Base-by-base conservation (phyloP, 2,888 invertebrate species). In the Standfussiana lucernea region DNA sequence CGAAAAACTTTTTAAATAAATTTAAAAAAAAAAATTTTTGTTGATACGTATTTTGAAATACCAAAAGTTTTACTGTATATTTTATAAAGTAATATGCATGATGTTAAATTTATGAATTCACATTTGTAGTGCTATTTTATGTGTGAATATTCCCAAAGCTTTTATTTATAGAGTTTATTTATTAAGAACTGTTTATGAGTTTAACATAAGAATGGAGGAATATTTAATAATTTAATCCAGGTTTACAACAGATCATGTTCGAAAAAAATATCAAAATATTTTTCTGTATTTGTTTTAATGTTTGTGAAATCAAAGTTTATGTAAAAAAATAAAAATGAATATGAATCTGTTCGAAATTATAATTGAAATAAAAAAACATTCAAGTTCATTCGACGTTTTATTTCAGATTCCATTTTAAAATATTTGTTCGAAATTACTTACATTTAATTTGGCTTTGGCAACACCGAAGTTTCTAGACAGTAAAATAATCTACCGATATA, bases 381-480 rank as follows among this genome's bases (percentile, higher is more conserved):
- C 69, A 88, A 84, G 72, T 80, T 80, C 59, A 78, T 84, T 82
- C 56, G 83, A 82, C 32, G 65, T 89, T 86, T 86, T 87, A 86
- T 86, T 86, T 85, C 32, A 79, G 88, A 82, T 71, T 79, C 70
- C 62, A 75, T 79, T 84, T 80, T 80, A 75, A 79, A 80, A 87
- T 77, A 76, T 88, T 79, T 87, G 81, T 86, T 81, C 78, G 72
- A 88, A 83, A 82, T 82, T 78, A 81, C 84, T 85, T 86, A 86
- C 71, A 85, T 83, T 86, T 90, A 88, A 80, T 91, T 92, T 92
- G 91, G 92, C 90, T 90, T 91, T 90, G 90, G 90, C 88, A 89
- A 91, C 88, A 90, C 86, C 85, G 81, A 88, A 85, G 86, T 85
- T 73, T 67, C 53, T 84, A 84, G 68, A 89, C 76, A 77, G 45